Percentiles rank a stretch among this genome's conserved stretches.
Conservation (phyloP, 2,888 invertebrate genomes). For the Euproctis similis region DNA sequence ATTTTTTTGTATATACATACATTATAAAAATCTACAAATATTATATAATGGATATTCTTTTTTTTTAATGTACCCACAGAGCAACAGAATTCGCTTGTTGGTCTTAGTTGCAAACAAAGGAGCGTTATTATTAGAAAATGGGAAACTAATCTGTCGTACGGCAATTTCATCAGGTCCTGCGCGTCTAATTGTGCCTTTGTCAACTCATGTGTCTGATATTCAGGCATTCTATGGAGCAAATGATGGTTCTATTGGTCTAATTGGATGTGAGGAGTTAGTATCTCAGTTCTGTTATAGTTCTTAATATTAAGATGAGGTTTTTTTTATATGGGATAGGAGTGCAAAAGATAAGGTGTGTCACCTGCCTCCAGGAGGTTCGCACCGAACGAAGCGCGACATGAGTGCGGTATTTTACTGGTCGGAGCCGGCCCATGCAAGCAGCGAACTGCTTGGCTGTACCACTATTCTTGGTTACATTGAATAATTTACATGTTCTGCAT, state of each 20-base stretch:
- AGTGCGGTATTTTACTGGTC: no score
- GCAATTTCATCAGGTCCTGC: constrained; percentile 50
- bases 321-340: no score
- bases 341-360: no score
- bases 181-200: constrained; percentile 46
- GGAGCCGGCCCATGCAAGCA: no score
- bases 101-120: constrained; percentile 90
- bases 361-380: no score
- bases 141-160: constrained; percentile 69
- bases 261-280: constrained; percentile 72
- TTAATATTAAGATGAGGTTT: no score
- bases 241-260: constrained; percentile 91
- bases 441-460: no score
- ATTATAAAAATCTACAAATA: constrained; percentile 1
- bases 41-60: constrained; percentile 3
- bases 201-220: constrained; percentile 61
- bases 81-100: constrained; percentile 79
- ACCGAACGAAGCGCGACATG: no score
- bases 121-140: constrained; percentile 83
- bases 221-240: constrained; percentile 89
- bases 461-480: no score
- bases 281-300: no score
- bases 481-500: no score
- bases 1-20: constrained; percentile 5
- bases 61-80: constrained; percentile 55